A percentile compares a stretch with the other conserved stretches of the same genome.
Evolutionary conservation across 2,797 vertebrate genomes (phyloP).

Genomic region (Chromobotia macracanthus): DNA sequence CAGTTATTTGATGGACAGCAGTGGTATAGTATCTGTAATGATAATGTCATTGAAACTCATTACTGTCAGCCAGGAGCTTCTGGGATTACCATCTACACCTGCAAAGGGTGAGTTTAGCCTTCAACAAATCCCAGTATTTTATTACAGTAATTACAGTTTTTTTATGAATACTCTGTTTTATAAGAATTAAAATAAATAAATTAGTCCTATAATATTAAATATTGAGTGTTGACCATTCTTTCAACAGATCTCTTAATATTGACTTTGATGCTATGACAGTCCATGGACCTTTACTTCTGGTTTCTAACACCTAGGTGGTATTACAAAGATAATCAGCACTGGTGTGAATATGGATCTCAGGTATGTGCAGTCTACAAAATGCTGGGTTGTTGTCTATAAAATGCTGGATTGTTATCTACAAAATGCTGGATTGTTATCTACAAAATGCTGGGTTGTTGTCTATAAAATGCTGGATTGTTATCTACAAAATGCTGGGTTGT

Average conservation of each 20-base stretch:
- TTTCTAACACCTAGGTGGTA: slow-evolving; percentile 62
- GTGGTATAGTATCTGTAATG: slow-evolving; percentile 66
- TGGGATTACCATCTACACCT: slow-evolving; percentile 67
- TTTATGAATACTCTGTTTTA: neutral
- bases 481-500: no score
- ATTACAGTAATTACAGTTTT: neutral
- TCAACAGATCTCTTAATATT: slow-evolving; percentile 66
- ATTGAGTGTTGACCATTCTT: neutral
- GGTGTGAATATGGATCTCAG: slow-evolving; percentile 72
- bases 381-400: no score
- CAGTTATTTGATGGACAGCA: slow-evolving; percentile 53
- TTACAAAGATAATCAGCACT: slow-evolving; percentile 68
- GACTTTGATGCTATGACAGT: slow-evolving; percentile 67
- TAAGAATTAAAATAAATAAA: neutral
- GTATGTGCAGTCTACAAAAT: slow-evolving; percentile 51
- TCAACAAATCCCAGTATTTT: neutral
- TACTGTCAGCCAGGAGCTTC: slow-evolving; percentile 74
- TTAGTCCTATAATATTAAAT: neutral
- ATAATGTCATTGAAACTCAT: slow-evolving; percentile 72
- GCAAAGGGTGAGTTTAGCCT: slow-evolving; percentile 56
- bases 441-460: no score
- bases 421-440: no score
- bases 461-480: no score
- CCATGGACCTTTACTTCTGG: neutral
- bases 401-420: no score